Conservation (phyloP, 2,113 vertebrate species). For the Smithornis capensis region DNA sequence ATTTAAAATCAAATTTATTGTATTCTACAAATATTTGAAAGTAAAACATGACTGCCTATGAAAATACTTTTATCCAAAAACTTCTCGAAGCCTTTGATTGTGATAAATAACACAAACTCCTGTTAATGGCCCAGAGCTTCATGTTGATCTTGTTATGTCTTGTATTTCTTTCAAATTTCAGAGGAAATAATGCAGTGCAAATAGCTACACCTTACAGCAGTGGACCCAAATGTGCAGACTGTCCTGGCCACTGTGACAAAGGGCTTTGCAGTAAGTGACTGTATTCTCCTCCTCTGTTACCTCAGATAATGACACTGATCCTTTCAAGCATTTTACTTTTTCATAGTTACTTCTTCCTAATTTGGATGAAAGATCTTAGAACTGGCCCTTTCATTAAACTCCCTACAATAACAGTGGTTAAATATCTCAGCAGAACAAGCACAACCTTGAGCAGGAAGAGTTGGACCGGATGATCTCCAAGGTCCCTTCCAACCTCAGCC, state of each 20-base stretch:
- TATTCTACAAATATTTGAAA: not conserved
- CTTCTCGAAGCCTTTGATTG: not conserved
- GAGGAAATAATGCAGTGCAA: slow-evolving; percentile 52
- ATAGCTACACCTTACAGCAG: slow-evolving; percentile 47
- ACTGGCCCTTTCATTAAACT: not conserved
- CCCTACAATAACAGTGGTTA: not conserved
- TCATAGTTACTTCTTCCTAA: not conserved
- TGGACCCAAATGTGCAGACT: slow-evolving; percentile 52
- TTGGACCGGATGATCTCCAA: not conserved
- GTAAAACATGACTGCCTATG: not conserved
- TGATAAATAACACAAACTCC: not conserved
- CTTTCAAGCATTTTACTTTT: not conserved
- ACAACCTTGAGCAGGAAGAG: not conserved
- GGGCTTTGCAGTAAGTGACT: slow-evolving; percentile 75
- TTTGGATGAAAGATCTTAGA: not conserved
- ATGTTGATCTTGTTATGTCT: not conserved
- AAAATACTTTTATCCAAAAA: not conserved
- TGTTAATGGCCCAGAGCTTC: not conserved
- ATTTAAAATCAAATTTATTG: not conserved
- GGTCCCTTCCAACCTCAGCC: not conserved
- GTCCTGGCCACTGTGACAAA: slow-evolving; percentile 61
- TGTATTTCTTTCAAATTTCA: slow-evolving; percentile 19
- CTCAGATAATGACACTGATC: not conserved
- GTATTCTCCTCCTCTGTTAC: not conserved
- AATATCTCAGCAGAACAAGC: not conserved